Conservation (phyloP, 2,888 invertebrate species). For the Rhimphoctona megacephalus region DNA sequence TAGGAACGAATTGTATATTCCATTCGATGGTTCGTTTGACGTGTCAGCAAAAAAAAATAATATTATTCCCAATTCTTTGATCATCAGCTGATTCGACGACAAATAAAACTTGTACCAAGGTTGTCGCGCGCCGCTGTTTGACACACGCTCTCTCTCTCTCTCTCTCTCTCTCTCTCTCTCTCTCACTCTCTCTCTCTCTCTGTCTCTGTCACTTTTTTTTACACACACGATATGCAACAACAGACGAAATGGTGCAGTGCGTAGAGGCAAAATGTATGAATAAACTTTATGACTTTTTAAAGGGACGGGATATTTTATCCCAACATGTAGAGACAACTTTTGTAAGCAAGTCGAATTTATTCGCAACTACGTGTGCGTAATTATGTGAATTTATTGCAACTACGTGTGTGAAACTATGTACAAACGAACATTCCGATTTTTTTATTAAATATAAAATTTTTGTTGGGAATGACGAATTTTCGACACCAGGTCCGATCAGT, state of each 20-base stretch:
- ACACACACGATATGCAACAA: slow-evolving; percentile 9
- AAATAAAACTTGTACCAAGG: slow-evolving; percentile 28
- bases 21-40: slow-evolving; percentile 44
- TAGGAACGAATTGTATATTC: slow-evolving; percentile 14
- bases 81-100: slow-evolving; percentile 61
- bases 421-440: neutral
- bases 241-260: slow-evolving; percentile 41
- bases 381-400: too few relatives aligned
- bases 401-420: neutral
- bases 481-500: too few relatives aligned
- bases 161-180: neutral
- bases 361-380: neutral
- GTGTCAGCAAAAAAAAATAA: slow-evolving; percentile 67
- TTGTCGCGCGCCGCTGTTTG: slow-evolving; percentile 1
- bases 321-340: slow-evolving; percentile 23
- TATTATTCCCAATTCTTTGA: slow-evolving; percentile 59
- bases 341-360: neutral
- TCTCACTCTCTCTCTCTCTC: neutral
- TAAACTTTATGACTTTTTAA: slow-evolving; percentile 9
- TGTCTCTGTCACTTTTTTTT: slow-evolving; percentile 7
- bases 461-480: neutral
- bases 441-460: neutral
- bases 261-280: slow-evolving; percentile 17
- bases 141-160: neutral
- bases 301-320: slow-evolving; percentile 9